Base-by-base conservation (phyloP, 2,113 vertebrate genomes). In the Ciconia boyciana region DNA sequence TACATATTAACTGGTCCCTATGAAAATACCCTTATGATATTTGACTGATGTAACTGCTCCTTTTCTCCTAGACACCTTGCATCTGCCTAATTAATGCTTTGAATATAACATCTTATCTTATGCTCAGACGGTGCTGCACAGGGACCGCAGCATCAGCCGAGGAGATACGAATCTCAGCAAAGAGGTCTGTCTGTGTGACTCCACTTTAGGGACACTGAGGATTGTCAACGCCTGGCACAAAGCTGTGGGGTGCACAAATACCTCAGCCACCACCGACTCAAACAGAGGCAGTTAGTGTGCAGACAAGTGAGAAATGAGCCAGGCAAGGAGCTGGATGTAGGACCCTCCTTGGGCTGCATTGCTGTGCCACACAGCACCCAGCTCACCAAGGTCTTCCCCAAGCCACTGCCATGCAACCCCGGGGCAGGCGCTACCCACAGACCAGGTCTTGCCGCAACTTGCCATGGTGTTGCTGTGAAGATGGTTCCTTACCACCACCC, bases 371-470 rank as follows among this genome's bases (percentile, higher is more conserved):
- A 8, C 16, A 69, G 72, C 18, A 32, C 26, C 10, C 44, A 25
- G 41, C 34, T 77, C 74, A 52, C 4, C 49, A 32, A 34, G 21
- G 36, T 28, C 68, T 68, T 48, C 16, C 12, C 29, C 19, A 5
- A 17, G 34, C 16, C 0, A 1, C 70, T 52, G 55, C 54, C 28
- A 13, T 2, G 6, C 2, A 1, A 15, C 18, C 9, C 39, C 19
- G 17, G 8, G 28, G 24, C 60, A 28, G 49, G 39, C 21, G 5
- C 16, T 17, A 22, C 41, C 31, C 52, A 34, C 41, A 55, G 44
- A n/a, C 25, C 28, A 26, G n/a, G 16, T 34, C 52, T 41, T 55
- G 18, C 58, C n/a, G 36, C 44, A 36, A 7, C 48, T 9, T n/a
- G 43, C 36, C 2, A 0, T 15, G 43, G n/a, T 10, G 11, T 11